phyloP scores from a whole-genome alignment of 2,113 vertebrate species.

The Oryzias woworae region DNA sequence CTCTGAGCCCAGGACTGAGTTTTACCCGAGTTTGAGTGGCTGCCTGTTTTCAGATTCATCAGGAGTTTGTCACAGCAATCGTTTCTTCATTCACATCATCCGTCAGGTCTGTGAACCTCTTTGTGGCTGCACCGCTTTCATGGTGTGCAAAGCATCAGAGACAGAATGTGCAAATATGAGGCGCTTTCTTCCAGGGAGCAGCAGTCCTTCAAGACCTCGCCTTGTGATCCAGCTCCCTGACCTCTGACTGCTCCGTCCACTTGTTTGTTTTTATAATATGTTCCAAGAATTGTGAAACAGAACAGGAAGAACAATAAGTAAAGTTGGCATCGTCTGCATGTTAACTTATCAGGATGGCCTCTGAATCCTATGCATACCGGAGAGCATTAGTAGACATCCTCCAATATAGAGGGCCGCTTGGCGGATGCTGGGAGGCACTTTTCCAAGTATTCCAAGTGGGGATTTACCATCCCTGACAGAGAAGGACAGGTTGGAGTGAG shows the following conservation, averaged over 20 bases:
- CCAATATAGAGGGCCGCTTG: constrained; percentile 18
- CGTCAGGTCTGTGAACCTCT: too few relatives aligned
- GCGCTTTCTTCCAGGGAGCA: too few relatives aligned
- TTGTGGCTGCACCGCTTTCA: too few relatives aligned
- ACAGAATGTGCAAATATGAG: too few relatives aligned
- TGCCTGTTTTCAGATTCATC: background rate
- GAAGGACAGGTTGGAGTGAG: constrained; percentile 37
- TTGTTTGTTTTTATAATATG: constrained; percentile 47
- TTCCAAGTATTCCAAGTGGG: constrained; percentile 60
- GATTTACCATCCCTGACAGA: constrained; percentile 50
- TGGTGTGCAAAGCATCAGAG: too few relatives aligned
- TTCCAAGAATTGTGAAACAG: constrained; percentile 59
- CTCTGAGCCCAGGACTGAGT: background rate
- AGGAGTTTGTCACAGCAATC: background rate
- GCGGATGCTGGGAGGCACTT: constrained; percentile 43
- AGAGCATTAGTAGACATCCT: constrained; percentile 64
- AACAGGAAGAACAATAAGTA: constrained; percentile 59
- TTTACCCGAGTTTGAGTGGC: constrained; percentile 3
- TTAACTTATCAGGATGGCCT: constrained; percentile 50
- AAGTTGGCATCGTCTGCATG: constrained; percentile 53
- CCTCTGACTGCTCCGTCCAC: constrained; percentile 40
- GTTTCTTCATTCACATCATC: too few relatives aligned
- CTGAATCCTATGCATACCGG: constrained; percentile 47
- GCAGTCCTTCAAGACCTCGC: constrained; percentile 32
- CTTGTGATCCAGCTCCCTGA: constrained; percentile 40